Evolutionary conservation across 53 echinoderm and acorn worm genomes (phyloP), one percentile per base, ranked within the genome.

Genomic region (Astropecten irregularis): DNA sequence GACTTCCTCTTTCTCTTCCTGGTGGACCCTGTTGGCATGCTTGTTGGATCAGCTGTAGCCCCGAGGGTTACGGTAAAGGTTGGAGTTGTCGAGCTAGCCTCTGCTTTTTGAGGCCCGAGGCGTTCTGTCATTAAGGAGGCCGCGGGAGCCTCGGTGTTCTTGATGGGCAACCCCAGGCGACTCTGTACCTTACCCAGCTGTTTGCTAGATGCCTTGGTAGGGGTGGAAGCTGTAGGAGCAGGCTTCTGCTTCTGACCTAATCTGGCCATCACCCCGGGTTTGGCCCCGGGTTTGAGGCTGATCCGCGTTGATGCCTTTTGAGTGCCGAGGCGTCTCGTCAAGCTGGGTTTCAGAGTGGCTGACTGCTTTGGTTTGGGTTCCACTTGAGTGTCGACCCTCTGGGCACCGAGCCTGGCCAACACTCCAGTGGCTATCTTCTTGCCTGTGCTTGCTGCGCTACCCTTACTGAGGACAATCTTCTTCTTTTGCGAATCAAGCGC

Each of bases 1-100:
- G 46, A 27, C 46, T 79, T 79, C 19, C 62, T 42, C 79, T 79
- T 79, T 40, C 51, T 76, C 49, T 85, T 85, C 31, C 85, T 85
- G 21, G 60, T 48, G 46, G 47, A 48, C 11, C 82, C 49, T 48
- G 49, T 13, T 9, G 19, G 48, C 27, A 23, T 46, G 42, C 6
- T 11, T 16, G 66, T 34, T 21, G 33, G 66, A n/a, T 26, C n/a
- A 29, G 76, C 39, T 3, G 60, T 32, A 27, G 34, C 79, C 6
- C 82, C 90, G 54, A 86, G 20, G 0, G 92, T 95, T 19, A 95
- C 85, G 10, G 87, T 90, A 76, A 92, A 74, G 6, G 86, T 73
- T n/a, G 99, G 99, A 27, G 99, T 99, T 10, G 99, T 99, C 2
- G 99, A 99, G 46, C 91, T 90, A n/a, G 88, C 99, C 69, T 99